Evolutionary conservation across 2,113 vertebrate genomes (phyloP).

Genomic region (Oryzias woworae): DNA sequence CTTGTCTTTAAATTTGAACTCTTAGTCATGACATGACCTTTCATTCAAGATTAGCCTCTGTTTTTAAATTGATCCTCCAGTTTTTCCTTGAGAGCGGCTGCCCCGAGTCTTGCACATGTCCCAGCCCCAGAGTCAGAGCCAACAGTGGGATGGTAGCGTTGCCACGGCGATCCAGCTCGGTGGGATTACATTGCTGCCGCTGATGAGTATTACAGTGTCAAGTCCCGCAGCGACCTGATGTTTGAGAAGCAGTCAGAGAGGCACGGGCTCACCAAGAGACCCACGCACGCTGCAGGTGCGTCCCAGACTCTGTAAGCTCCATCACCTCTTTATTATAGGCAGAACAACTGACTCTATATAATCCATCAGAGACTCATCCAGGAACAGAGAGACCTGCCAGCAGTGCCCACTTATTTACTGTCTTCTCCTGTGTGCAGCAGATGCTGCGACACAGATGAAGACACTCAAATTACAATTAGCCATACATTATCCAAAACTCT

Average conservation of each 20-base stretch:
- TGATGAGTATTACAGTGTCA: constrained; percentile 92
- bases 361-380: too few relatives aligned
- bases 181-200: constrained; percentile 94
- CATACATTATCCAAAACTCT: too few relatives aligned
- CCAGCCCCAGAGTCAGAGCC: constrained; percentile 71
- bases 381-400: too few relatives aligned
- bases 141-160: constrained; percentile 61
- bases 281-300: constrained; percentile 80
- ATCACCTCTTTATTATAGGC: background rate
- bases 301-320: background rate
- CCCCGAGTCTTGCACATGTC: constrained; percentile 87
- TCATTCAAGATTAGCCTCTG: background rate
- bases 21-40: too few relatives aligned
- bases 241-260: constrained; percentile 93
- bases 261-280: constrained; percentile 82
- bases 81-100: constrained; percentile 88
- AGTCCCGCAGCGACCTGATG: constrained; percentile 98
- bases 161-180: constrained; percentile 87
- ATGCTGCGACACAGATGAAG: too few relatives aligned
- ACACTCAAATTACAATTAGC: too few relatives aligned
- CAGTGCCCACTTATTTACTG: too few relatives aligned
- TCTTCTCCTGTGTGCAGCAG: too few relatives aligned
- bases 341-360: too few relatives aligned
- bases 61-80: constrained; percentile 57
- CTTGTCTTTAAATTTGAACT: too few relatives aligned